Percentiles rank a stretch among this genome's conserved stretches.
These are phyloP conservation scores for Clistopyga incitator DNA, from an alignment of 2,888 invertebrate genomes.

Conservation along the genomic window DNA sequence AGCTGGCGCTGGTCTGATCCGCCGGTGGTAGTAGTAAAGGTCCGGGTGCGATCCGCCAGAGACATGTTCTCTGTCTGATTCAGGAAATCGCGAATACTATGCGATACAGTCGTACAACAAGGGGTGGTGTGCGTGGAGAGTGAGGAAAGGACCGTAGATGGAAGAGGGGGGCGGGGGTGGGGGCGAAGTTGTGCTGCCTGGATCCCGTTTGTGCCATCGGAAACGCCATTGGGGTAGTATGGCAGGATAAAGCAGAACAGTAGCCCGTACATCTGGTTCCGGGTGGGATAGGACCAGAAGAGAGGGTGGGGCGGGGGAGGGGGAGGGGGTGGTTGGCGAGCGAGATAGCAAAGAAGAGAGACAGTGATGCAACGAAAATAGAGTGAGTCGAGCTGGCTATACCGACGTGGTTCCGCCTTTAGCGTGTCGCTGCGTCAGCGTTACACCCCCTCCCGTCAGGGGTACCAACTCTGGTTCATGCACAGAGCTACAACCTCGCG, in stretches of 20 bases:
- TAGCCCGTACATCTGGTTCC: slow-evolving; percentile 42
- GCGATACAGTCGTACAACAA: slow-evolving; percentile 18
- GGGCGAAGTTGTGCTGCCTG: slow-evolving; percentile 31
- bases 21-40: slow-evolving; percentile 1
- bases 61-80: slow-evolving; percentile 24
- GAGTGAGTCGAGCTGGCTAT: slow-evolving; percentile 70
- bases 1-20: background rate
- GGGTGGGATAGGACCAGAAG: slow-evolving; percentile 25
- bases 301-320: slow-evolving; percentile 27
- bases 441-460: slow-evolving; percentile 75
- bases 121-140: background rate
- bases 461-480: slow-evolving; percentile 69
- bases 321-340: too few relatives aligned
- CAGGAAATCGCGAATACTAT: slow-evolving; percentile 30
- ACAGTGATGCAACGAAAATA: slow-evolving; percentile 66
- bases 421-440: slow-evolving; percentile 83
- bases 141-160: slow-evolving; percentile 30
- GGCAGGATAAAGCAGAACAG: slow-evolving; percentile 50
- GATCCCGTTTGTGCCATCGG: slow-evolving; percentile 47
- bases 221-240: slow-evolving; percentile 46
- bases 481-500: slow-evolving; percentile 53
- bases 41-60: slow-evolving; percentile 8
- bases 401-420: slow-evolving; percentile 79
- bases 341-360: slow-evolving; percentile 25
- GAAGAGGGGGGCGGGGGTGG: slow-evolving; percentile 25